Evolutionary conservation across 2,888 invertebrate species (phyloP).

Genomic region (Panzeria rudis): DNA sequence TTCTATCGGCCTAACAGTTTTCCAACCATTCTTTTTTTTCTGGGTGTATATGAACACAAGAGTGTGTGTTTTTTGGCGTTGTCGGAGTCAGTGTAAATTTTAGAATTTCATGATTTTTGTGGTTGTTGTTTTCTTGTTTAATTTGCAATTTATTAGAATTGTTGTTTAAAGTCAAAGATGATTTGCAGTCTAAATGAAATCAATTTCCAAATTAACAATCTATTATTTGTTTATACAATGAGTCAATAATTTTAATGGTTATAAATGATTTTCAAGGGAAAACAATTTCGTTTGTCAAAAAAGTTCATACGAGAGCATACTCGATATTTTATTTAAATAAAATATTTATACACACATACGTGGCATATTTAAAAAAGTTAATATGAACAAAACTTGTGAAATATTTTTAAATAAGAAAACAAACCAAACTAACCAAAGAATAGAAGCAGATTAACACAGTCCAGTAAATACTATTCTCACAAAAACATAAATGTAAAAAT

Average conservation of each 20-base stretch:
- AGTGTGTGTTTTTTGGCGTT: not conserved
- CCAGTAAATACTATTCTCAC: too few species aligned
- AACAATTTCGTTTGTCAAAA: not conserved
- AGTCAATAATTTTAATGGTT: conserved; percentile 33
- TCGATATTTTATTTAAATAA: too few species aligned
- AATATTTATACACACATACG: too few species aligned
- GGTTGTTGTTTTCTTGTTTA: not conserved
- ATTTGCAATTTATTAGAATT: conserved; percentile 3
- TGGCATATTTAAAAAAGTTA: too few species aligned
- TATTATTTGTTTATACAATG: conserved; percentile 9
- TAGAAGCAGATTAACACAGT: too few species aligned
- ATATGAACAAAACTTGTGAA: too few species aligned
- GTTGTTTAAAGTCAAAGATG: conserved; percentile 23
- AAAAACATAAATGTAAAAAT: too few species aligned
- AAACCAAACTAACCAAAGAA: too few species aligned
- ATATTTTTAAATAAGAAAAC: too few species aligned
- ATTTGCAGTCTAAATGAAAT: conserved; percentile 31
- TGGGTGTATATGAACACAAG: not conserved
- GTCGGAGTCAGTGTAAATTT: not conserved
- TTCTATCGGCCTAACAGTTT: too few species aligned
- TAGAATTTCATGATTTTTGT: conserved; percentile 1
- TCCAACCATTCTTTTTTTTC: too few species aligned
- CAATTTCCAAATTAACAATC: conserved; percentile 16
- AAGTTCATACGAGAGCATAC: not conserved
- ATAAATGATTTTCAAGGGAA: conserved; percentile 8